Base-by-base conservation (phyloP, 2,888 invertebrate genomes). In the Parnassius smintheus region DNA sequence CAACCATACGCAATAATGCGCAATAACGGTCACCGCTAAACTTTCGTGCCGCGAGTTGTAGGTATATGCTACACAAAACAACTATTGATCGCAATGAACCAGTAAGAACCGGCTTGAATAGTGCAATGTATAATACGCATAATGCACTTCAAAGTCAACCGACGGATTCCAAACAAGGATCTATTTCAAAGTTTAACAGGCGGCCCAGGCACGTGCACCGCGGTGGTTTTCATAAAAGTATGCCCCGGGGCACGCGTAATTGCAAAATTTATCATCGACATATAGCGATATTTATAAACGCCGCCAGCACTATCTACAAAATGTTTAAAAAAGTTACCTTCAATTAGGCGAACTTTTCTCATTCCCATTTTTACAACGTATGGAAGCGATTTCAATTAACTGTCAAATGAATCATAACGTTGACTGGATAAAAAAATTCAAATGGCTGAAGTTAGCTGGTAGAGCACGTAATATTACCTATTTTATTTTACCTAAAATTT, bases 301-400 rank as follows among this genome's bases (percentile, higher is more conserved):
- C 79, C 70, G 59, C 56, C 25, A 68, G 75, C 72, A 67, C 65
- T 67, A 68, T 69, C 72, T 70, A 74, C 72, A 73, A 78, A 77
- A 77, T 53, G 71, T 72, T 71, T 63, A 76, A 81, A 73, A 79
- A 79, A 76, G 68, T 73, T 72, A 2, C 71, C 78, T 77, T 78
- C 83, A 83, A 85, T 84, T 81, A 78, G 73, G 67, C 70, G 70
- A 75, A 75, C 73, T 70, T 75, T 80, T 81, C 80, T 79, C 73
- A 71, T 77, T 77, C 74, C 77, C 79, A 72, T 75, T 77, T 80
- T 67, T 65, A 65, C 62, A 65, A 66, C 55, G 62, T 59, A 55
- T 58, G 55, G 25, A 61, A 65, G 62, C 49, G 56, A 62, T 62
- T 64, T 58, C 59, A 68, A 84, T 84, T 83, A 84, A 81, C 76